phyloP scores from a whole-genome alignment of 2,113 vertebrate genomes.

The Podarcis cretensis region DNA sequence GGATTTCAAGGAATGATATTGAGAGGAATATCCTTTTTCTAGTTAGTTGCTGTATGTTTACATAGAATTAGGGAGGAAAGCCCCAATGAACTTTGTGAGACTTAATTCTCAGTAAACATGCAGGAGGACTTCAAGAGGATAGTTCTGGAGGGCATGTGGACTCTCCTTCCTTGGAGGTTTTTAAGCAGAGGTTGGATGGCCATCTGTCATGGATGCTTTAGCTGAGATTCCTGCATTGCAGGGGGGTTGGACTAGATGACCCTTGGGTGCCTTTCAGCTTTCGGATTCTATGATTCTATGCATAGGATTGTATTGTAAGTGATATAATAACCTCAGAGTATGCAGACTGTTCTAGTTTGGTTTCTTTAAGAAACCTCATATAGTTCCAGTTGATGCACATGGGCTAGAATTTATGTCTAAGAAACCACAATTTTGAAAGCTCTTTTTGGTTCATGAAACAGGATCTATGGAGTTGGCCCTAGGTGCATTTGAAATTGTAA shows the following conservation, averaged over 20 bases:
- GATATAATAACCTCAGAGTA: neutral
- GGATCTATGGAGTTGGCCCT: constrained; percentile 7
- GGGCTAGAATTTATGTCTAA: constrained; percentile 16
- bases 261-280: too few relatives aligned
- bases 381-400: neutral
- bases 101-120: neutral
- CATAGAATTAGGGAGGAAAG: neutral
- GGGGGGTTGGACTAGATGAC: too few relatives aligned
- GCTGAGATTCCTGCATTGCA: too few relatives aligned
- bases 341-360: neutral
- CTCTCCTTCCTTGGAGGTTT: too few relatives aligned
- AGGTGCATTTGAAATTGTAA: constrained; percentile 36
- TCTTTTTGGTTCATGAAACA: constrained; percentile 2
- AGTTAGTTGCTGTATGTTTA: neutral
- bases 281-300: too few relatives aligned
- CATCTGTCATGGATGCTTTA: too few relatives aligned
- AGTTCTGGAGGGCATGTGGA: too few relatives aligned
- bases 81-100: neutral
- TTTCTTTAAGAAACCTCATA: neutral
- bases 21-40: neutral
- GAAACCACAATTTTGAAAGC: neutral
- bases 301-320: neutral
- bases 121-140: too few relatives aligned
- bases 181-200: too few relatives aligned
- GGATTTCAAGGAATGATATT: neutral